Conservation (phyloP, 2,113 vertebrate species). For the Chinchilla lanigera region DNA sequence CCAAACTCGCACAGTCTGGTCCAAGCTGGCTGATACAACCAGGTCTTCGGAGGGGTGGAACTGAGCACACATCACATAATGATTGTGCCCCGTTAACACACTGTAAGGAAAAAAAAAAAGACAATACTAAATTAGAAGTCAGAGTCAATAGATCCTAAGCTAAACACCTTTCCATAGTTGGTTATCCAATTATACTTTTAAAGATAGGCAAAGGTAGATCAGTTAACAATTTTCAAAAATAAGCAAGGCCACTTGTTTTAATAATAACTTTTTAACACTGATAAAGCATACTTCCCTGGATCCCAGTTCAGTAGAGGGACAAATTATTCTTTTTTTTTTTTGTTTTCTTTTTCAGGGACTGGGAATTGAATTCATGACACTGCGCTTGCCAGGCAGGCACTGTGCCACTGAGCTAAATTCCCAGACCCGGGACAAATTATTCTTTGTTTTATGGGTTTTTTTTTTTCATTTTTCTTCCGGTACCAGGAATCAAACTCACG, state of each 20-base stretch:
- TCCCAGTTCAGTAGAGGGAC: too few species aligned
- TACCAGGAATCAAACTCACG: too few species aligned
- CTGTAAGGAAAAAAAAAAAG: slow-evolving; percentile 81
- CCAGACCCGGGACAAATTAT: too few species aligned
- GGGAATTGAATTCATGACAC: too few species aligned
- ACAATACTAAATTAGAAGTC: not conserved
- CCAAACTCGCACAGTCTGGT: slow-evolving; percentile 99
- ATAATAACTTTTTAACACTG: slow-evolving; percentile 24
- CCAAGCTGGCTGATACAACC: slow-evolving; percentile 97
- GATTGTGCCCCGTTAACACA: slow-evolving; percentile 97
- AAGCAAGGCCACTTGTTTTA: slow-evolving; percentile 2
- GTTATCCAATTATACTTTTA: not conserved
- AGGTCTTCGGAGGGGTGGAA: slow-evolving; percentile 97
- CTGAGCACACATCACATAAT: slow-evolving; percentile 99
- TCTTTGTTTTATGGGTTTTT: too few species aligned
- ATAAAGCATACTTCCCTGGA: too few species aligned
- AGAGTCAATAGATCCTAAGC: not conserved
- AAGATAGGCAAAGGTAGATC: not conserved
- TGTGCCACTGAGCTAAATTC: too few species aligned
- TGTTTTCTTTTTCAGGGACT: too few species aligned
- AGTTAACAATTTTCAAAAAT: slow-evolving; percentile 27
- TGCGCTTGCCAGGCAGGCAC: too few species aligned
- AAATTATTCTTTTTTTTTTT: not conserved
- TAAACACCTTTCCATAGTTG: slow-evolving; percentile 7
- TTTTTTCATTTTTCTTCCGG: too few species aligned